These are phyloP conservation scores for Ophonus ardosiacus DNA, from an alignment of 2,888 invertebrate species.

Conservation along the genomic window DNA sequence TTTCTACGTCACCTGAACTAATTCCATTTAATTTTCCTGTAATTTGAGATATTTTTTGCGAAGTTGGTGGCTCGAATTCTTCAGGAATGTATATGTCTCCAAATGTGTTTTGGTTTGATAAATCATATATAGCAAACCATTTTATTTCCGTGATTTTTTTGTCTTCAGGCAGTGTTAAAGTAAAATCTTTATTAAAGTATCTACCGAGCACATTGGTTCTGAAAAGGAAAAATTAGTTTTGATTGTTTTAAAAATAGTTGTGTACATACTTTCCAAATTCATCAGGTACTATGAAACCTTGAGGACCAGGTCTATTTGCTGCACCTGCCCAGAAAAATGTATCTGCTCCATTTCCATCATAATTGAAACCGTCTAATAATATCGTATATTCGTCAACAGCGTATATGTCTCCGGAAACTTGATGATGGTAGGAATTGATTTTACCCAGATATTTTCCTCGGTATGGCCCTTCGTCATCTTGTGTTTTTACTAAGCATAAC, in stretches of 20 bases:
- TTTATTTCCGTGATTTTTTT: slow-evolving; percentile 92
- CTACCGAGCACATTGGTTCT: slow-evolving; percentile 91
- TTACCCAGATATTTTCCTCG: slow-evolving; percentile 89
- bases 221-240: slow-evolving; percentile 69
- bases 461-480: slow-evolving; percentile 86
- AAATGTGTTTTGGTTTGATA: slow-evolving; percentile 91
- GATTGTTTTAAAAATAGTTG: not conserved
- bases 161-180: slow-evolving; percentile 87
- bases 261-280: slow-evolving; percentile 87
- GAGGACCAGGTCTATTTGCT: slow-evolving; percentile 89
- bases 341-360: slow-evolving; percentile 94
- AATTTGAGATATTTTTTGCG: slow-evolving; percentile 79
- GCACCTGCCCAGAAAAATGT: slow-evolving; percentile 97
- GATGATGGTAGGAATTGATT: slow-evolving; percentile 94
- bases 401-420: slow-evolving; percentile 92
- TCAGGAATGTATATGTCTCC: slow-evolving; percentile 94
- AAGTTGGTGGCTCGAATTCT: slow-evolving; percentile 91
- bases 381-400: slow-evolving; percentile 92
- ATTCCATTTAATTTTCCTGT: slow-evolving; percentile 82
- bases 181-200: slow-evolving; percentile 92
- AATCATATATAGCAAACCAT: slow-evolving; percentile 94
- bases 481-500: slow-evolving; percentile 65
- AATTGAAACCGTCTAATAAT: slow-evolving; percentile 88
- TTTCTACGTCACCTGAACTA: slow-evolving; percentile 84
- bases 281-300: slow-evolving; percentile 94